Conservation (phyloP, 2,113 vertebrate species). For the Pelmatolapia mariae region DNA sequence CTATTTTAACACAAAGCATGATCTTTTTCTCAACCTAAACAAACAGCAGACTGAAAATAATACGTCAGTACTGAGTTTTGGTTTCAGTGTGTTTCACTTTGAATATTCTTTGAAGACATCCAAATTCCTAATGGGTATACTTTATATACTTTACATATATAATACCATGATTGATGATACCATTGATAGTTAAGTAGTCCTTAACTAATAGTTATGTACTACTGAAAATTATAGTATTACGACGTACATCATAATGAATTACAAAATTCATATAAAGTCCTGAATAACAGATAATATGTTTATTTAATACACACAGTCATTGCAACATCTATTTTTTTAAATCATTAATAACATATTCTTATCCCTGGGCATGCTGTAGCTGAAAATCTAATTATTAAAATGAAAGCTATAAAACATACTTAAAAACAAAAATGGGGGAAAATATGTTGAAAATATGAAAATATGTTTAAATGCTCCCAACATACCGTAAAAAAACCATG, state of each 20-base stretch:
- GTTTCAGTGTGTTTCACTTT: no score
- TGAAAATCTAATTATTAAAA: neutral
- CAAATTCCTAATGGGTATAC: rapidly evolving
- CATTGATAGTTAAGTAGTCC: neutral
- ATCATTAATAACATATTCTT: neutral
- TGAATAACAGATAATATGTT: neutral
- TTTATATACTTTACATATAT: neutral
- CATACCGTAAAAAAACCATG: neutral
- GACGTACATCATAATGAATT: neutral
- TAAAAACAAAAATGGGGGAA: neutral
- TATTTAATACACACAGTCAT: neutral
- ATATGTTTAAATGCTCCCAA: neutral
- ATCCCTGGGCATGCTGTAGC: neutral
- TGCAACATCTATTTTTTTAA: neutral
- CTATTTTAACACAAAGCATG: neutral
- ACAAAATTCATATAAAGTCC: neutral
- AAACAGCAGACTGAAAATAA: neutral
- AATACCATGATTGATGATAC: neutral
- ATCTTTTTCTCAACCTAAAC: neutral
- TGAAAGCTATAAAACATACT: neutral
- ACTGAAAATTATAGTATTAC: neutral
- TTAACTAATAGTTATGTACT: neutral
- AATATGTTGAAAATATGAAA: neutral
- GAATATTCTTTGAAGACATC: neutral
- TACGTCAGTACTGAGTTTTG: neutral